Conservation (phyloP, 2,113 vertebrate species). For the Eublepharis macularius region DNA sequence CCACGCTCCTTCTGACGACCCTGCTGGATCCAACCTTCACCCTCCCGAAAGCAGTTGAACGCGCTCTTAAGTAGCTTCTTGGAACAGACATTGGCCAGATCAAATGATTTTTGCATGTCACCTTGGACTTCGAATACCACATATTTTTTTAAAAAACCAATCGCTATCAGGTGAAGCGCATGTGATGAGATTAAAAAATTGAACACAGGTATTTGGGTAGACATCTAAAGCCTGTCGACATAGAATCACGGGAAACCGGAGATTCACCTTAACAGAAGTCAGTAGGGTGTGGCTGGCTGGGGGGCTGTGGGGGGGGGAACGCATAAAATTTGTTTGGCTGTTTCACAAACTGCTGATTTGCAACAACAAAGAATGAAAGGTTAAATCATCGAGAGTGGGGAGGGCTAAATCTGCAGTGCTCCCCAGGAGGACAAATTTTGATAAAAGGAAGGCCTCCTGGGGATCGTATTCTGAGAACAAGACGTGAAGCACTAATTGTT, state of each 20-base stretch:
- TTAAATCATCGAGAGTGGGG: neutral
- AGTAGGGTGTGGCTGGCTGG: neutral
- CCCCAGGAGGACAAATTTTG: neutral
- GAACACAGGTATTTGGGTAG: neutral
- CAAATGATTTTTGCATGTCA: neutral
- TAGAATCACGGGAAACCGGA: neutral
- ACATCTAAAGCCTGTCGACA: neutral
- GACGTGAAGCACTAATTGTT: conserved; percentile 2
- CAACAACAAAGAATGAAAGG: neutral
- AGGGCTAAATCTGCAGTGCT: conserved; percentile 3
- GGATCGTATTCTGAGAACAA: neutral
- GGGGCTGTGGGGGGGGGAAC: neutral
- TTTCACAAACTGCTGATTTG: neutral
- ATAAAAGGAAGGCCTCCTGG: neutral
- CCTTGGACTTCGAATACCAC: neutral
- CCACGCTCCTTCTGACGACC: no score
- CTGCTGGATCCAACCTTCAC: no score
- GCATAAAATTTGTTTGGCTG: neutral
- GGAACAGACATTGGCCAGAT: neutral
- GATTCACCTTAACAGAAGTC: neutral
- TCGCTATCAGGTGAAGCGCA: neutral
- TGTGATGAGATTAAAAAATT: neutral
- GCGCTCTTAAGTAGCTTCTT: neutral
- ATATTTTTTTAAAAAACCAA: neutral
- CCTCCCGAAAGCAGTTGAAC: neutral